Conservation (phyloP, 2,113 vertebrate genomes). For the Corythoichthys intestinalis region DNA sequence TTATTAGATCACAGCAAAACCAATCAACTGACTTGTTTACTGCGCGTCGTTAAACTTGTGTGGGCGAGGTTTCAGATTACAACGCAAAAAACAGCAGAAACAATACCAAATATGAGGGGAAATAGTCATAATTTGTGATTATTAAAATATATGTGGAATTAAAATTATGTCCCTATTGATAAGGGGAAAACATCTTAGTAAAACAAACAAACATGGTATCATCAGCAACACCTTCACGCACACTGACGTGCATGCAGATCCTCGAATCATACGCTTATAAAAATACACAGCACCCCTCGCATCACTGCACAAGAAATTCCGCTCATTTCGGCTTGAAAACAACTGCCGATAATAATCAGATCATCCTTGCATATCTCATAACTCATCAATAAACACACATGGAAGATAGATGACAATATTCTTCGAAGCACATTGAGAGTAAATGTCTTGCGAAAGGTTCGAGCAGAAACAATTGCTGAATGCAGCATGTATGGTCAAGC, state of each 20-base stretch:
- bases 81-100: not conserved
- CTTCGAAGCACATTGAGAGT: not conserved
- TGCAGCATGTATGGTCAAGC: not conserved
- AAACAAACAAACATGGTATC: not conserved
- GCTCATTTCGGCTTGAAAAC: not conserved
- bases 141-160: not conserved
- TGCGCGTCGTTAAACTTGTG: constrained; percentile 46
- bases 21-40: constrained; percentile 62
- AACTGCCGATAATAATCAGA: not conserved
- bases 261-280: not conserved
- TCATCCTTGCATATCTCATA: not conserved
- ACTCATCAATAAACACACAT: not conserved
- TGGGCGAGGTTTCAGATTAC: constrained; percentile 46
- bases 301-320: not conserved
- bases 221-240: not conserved
- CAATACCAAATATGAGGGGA: not conserved
- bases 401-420: too few species aligned
- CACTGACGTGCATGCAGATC: not conserved
- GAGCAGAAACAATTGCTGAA: not conserved
- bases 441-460: not conserved
- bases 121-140: not conserved
- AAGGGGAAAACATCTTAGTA: not conserved
- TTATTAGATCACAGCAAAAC: constrained; percentile 64
- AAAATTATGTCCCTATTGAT: not conserved
- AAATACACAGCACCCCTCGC: constrained; percentile 1